phyloP scores from a whole-genome alignment of 1,140 invertebrate genomes.

The Drosophila orena region DNA sequence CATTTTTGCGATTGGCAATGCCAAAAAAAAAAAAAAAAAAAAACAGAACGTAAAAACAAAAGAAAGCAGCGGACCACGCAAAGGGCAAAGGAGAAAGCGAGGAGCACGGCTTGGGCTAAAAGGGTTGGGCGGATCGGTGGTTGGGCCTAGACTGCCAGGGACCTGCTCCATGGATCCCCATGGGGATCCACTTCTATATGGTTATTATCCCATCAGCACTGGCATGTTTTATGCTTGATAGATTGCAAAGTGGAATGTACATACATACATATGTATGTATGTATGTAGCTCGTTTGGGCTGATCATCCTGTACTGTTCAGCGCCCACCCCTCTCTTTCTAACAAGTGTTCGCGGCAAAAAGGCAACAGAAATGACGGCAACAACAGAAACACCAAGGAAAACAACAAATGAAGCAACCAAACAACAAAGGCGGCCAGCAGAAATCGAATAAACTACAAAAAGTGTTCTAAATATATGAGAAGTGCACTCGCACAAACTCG shows the following conservation, averaged over 20 bases:
- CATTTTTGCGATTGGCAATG: conserved; percentile 66
- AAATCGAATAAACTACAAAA: conserved; percentile 37
- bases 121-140: not conserved
- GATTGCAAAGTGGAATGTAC: too few species aligned
- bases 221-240: too few species aligned
- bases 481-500: conserved; percentile 18
- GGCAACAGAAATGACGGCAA: not conserved
- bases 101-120: conserved; percentile 6
- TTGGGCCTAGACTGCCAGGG: not conserved
- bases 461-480: conserved; percentile 49
- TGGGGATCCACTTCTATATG: too few species aligned
- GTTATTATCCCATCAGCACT: too few species aligned
- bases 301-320: not conserved
- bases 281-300: not conserved
- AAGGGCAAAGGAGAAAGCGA: conserved; percentile 1
- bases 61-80: conserved; percentile 41
- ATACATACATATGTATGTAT: too few species aligned
- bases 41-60: conserved; percentile 9
- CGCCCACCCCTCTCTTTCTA: not conserved
- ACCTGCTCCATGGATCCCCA: not conserved
- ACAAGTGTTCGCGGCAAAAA: conserved; percentile 17
- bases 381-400: not conserved
- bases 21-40: conserved; percentile 57
- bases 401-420: not conserved
- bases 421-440: conserved; percentile 10